Base-by-base conservation (phyloP, 2,797 vertebrate genomes). In the Karalla daura region DNA sequence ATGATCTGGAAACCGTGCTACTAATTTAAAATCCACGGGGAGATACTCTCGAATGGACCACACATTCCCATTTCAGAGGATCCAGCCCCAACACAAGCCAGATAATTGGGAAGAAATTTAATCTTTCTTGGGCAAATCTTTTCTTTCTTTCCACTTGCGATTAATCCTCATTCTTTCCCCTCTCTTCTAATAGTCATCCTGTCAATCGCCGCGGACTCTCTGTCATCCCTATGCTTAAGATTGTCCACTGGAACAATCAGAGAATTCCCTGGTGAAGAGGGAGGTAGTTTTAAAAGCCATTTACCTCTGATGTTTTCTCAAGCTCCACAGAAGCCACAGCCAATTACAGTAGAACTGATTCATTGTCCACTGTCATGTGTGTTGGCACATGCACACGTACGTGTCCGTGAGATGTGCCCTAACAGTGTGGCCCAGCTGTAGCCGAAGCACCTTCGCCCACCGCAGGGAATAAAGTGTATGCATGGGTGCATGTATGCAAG, bases 391-490 rank as follows among this genome's bases (percentile, higher is more conserved):
- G 30, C 55, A 50, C 30, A 39, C 39, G 8, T 43, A 36, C 15
- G 12, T 61, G 30, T 43, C 24, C 27, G 4, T 45, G 59, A 4
- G 61, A 70, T 78, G 24, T 56, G 37, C 41, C 60, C 44, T 64
- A 40, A 77, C 47, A 41, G 30, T 56, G 41, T 49, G 53, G 52
- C 50, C 39, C 78, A 55, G 76, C 62, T 78, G 58, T 55, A 65
- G 65, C 49, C 45, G 54, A 73, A 76, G 20, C 59, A 60, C 59
- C 54, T 63, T 62, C 54, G 79, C 53, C 58, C 49, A 81, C 61
- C 68, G 27, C 12, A 24, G 66, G 62, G 51, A 72, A 53, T 49
- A 44, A 18, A 33, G 25, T 39, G 30, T 61, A 46, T 44, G 36
- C 43, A 39, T 49, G 14, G 39, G 27, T 39, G 58, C 66, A 20